Conservation (phyloP, 2,113 vertebrate species). For the Muntiacus reevesi region DNA sequence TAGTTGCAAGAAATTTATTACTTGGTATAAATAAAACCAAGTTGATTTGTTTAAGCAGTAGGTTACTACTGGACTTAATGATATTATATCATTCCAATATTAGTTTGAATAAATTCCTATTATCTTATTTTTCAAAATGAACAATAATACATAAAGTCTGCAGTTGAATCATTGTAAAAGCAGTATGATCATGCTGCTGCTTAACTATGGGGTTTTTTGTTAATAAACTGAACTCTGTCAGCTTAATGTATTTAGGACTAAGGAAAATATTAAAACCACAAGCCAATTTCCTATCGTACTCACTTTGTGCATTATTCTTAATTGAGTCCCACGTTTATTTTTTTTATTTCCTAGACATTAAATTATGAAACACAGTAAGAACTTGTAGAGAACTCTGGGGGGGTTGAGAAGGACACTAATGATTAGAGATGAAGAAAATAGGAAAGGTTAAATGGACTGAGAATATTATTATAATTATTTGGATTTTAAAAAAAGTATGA, state of each 20-base stretch:
- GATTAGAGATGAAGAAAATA: not conserved
- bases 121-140: conserved; percentile 54
- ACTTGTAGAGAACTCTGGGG: not conserved
- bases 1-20: not conserved
- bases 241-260: conserved; percentile 26
- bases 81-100: conserved; percentile 28
- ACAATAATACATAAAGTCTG: conserved; percentile 42
- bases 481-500: not conserved
- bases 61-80: not conserved
- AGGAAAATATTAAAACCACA: conserved; percentile 45
- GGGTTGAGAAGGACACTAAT: not conserved
- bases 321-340: not conserved
- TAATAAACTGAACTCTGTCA: conserved; percentile 18
- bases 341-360: not conserved
- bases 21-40: conserved; percentile 9
- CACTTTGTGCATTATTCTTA: not conserved
- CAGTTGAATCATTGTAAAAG: conserved; percentile 43
- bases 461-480: not conserved
- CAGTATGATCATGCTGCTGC: not conserved
- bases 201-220: not conserved
- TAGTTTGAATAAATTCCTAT: conserved; percentile 45
- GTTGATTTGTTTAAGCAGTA: not conserved
- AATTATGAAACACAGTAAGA: not conserved
- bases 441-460: not conserved
- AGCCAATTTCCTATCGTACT: not conserved